Conservation (phyloP, 2,113 vertebrate genomes). For the Rallus limicola region DNA sequence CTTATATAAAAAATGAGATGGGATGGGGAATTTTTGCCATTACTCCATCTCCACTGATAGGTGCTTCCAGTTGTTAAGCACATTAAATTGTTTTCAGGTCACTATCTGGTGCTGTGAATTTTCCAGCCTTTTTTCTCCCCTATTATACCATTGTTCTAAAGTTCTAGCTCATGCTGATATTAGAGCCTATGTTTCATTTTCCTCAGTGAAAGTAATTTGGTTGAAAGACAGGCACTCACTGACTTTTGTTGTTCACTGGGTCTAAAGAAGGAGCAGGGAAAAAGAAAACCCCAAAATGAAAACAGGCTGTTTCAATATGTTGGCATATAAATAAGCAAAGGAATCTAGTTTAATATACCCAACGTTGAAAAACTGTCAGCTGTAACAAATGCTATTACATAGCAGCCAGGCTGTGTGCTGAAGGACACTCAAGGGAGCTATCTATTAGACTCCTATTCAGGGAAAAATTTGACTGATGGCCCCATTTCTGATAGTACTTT, state of each 20-base stretch:
- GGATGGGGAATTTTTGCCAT: neutral
- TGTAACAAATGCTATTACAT: slow-evolving; percentile 41
- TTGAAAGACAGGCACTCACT: neutral
- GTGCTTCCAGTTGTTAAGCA: neutral
- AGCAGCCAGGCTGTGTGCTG: neutral
- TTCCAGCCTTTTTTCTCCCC: neutral
- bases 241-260: neutral
- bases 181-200: neutral
- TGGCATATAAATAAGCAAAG: slow-evolving; percentile 28
- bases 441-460: neutral
- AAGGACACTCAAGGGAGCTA: slow-evolving; percentile 29
- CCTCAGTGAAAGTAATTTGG: neutral
- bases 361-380: slow-evolving; percentile 49
- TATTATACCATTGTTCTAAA: neutral
- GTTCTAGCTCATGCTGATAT: neutral
- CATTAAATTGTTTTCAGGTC: neutral
- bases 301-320: slow-evolving; percentile 17
- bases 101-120: neutral
- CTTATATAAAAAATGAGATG: neutral
- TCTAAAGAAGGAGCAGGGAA: neutral
- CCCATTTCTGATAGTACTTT: slow-evolving; percentile 7
- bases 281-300: neutral
- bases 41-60: neutral
- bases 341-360: slow-evolving; percentile 32
- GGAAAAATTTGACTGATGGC: slow-evolving; percentile 29